phyloP scores from a whole-genome alignment of 2,888 invertebrate species.

The Chymomyza amoena region DNA sequence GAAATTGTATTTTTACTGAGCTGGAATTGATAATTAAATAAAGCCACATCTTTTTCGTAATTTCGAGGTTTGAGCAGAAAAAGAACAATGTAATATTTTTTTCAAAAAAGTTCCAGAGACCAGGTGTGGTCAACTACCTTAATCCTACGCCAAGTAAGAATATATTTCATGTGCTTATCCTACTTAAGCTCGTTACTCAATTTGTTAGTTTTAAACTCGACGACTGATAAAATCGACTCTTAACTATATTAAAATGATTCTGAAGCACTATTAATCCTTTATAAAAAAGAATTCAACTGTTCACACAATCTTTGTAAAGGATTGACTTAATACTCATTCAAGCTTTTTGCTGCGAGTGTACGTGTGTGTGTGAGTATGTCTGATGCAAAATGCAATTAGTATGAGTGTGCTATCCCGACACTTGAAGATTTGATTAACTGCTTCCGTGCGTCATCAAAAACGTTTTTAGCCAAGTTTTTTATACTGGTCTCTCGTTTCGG shows the following conservation, averaged over 20 bases:
- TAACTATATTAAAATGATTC: not conserved
- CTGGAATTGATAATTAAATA: too few relatives aligned
- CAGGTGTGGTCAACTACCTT: too few relatives aligned
- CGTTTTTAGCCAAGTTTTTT: conserved; percentile 36
- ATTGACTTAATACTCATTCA: not conserved
- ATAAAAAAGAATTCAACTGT: not conserved
- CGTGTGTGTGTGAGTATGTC: not conserved
- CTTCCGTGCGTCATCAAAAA: conserved; percentile 71
- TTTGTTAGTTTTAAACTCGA: not conserved
- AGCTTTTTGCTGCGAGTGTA: not conserved
- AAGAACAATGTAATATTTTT: too few relatives aligned
- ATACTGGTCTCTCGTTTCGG: not conserved
- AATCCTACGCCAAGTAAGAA: too few relatives aligned
- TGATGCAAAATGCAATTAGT: conserved; percentile 4
- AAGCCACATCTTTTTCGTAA: too few relatives aligned
- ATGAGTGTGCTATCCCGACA: conserved; percentile 30
- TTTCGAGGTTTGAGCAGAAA: too few relatives aligned
- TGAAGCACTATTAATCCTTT: not conserved
- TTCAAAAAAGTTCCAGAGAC: too few relatives aligned
- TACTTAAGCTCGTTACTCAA: not conserved
- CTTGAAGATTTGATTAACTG: conserved; percentile 72
- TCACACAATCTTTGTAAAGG: not conserved
- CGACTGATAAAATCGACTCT: not conserved
- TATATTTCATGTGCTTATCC: too few relatives aligned
- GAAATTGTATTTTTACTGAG: too few relatives aligned